phyloP scores from a whole-genome alignment of 2,797 vertebrate genomes.

The Nannoperca australis region DNA sequence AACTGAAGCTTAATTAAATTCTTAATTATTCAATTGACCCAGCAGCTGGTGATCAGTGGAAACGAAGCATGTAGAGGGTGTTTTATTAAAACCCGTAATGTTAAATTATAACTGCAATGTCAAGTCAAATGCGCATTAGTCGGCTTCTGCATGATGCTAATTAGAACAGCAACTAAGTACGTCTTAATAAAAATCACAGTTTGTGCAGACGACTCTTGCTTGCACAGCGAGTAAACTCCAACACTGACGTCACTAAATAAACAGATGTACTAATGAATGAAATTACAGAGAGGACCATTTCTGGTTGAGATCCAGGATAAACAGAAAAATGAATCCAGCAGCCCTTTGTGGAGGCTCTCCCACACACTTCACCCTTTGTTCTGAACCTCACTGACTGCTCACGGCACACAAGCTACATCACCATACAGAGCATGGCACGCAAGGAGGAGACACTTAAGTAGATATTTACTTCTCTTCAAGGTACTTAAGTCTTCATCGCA shows the following conservation, averaged over 20 bases:
- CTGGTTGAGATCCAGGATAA: constrained; percentile 61
- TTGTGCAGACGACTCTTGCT: constrained; percentile 34
- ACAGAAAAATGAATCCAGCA: constrained; percentile 53
- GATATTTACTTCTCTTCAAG: constrained; percentile 65
- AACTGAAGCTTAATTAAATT: constrained; percentile 77
- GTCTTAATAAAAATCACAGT: constrained; percentile 75
- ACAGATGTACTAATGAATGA: constrained; percentile 63
- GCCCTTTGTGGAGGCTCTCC: constrained; percentile 29
- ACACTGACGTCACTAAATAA: constrained; percentile 65
- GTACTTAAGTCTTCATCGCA: constrained; percentile 43
- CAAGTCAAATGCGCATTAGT: constrained; percentile 71
- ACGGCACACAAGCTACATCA: constrained; percentile 50
- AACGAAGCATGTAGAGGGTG: constrained; percentile 72
- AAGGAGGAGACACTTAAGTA: constrained; percentile 49
- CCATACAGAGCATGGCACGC: constrained; percentile 23
- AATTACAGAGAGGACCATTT: constrained; percentile 65
- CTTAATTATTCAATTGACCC: constrained; percentile 83
- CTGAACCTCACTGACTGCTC: constrained; percentile 48
- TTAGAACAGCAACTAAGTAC: constrained; percentile 73
- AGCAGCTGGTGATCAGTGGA: constrained; percentile 79
- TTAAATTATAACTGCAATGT: constrained; percentile 79
- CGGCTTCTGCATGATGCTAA: constrained; percentile 67
- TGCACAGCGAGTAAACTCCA: constrained; percentile 50
- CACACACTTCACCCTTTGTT: constrained; percentile 56
- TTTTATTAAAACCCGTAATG: constrained; percentile 77